Evolutionary conservation across 2,888 invertebrate genomes (phyloP).

Genomic region (Pemphredon lugubris): DNA sequence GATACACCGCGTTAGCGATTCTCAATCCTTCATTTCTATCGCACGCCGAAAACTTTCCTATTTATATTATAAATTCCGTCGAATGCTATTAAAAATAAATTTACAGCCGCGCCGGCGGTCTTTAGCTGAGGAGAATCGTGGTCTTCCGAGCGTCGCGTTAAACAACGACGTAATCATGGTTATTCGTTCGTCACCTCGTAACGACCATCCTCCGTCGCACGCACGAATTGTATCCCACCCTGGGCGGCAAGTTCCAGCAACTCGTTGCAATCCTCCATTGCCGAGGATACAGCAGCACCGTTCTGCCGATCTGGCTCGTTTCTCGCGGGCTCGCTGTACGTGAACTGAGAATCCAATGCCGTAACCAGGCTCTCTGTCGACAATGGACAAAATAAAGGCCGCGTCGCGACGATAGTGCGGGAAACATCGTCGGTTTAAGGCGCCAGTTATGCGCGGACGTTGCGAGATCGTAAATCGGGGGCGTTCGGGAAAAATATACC

Average conservation of each 20-base stretch:
- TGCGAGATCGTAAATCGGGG: too few species aligned
- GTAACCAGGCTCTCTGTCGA: slow-evolving; percentile 65
- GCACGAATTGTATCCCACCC: slow-evolving; percentile 80
- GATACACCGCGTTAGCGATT: too few species aligned
- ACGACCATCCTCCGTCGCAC: slow-evolving; percentile 79
- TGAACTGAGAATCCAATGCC: slow-evolving; percentile 67
- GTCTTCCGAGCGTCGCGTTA: too few species aligned
- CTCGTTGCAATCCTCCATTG: slow-evolving; percentile 76
- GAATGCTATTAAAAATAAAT: too few species aligned
- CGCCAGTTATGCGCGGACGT: too few species aligned
- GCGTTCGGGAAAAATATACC: too few species aligned
- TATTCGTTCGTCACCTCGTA: too few species aligned
- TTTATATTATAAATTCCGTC: background rate
- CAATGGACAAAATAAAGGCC: slow-evolving; percentile 33
- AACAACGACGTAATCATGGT: too few species aligned
- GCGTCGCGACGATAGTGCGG: slow-evolving; percentile 23
- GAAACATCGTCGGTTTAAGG: slow-evolving; percentile 33
- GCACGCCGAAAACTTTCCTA: too few species aligned
- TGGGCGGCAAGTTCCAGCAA: slow-evolving; percentile 79
- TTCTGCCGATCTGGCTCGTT: slow-evolving; percentile 50
- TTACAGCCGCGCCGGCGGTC: too few species aligned
- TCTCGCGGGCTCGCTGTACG: slow-evolving; percentile 50
- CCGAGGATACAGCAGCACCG: slow-evolving; percentile 40
- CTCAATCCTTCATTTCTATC: too few species aligned
- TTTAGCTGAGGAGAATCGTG: too few species aligned